phyloP scores from a whole-genome alignment of 2,888 invertebrate genomes.

The Empis stercorea region DNA sequence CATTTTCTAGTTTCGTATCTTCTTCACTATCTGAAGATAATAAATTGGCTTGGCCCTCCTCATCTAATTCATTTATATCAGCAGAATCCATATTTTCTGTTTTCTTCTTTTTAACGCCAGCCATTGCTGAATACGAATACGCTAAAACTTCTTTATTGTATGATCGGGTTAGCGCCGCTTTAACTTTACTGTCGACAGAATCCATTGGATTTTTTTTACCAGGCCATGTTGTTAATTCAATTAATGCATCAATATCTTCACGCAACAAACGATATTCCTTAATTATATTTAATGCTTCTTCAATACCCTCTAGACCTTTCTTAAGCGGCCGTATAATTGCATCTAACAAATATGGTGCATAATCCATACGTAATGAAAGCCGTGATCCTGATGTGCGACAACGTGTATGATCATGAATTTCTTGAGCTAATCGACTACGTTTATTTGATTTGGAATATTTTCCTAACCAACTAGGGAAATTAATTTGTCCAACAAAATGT shows the following conservation, averaged over 20 bases:
- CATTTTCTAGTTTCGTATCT: constrained; percentile 50
- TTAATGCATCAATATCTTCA: constrained; percentile 82
- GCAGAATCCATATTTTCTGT: constrained; percentile 34
- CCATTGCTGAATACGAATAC: constrained; percentile 61
- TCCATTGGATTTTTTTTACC: constrained; percentile 62
- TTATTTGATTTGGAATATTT: constrained; percentile 81
- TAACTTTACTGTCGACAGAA: constrained; percentile 67
- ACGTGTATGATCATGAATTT: constrained; percentile 75
- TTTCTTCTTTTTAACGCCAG: constrained; percentile 48
- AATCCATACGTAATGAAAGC: constrained; percentile 75
- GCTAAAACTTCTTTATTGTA: constrained; percentile 76
- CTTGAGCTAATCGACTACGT: constrained; percentile 66
- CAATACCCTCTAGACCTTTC: constrained; percentile 59
- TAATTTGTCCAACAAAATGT: constrained; percentile 60
- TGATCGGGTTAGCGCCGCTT: constrained; percentile 83
- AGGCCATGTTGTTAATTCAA: constrained; percentile 79
- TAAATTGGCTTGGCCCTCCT: constrained; percentile 24
- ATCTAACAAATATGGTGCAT: constrained; percentile 63
- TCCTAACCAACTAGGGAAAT: constrained; percentile 93
- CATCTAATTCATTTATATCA: constrained; percentile 34
- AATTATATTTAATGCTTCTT: constrained; percentile 56
- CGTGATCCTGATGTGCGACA: constrained; percentile 70
- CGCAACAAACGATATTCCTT: constrained; percentile 73
- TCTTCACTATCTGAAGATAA: constrained; percentile 37
- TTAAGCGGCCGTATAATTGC: constrained; percentile 65